Percentiles rank a stretch among this genome's conserved stretches.
phyloP scores from a whole-genome alignment of 2,113 vertebrate genomes.

The Nymphicus hollandicus region DNA sequence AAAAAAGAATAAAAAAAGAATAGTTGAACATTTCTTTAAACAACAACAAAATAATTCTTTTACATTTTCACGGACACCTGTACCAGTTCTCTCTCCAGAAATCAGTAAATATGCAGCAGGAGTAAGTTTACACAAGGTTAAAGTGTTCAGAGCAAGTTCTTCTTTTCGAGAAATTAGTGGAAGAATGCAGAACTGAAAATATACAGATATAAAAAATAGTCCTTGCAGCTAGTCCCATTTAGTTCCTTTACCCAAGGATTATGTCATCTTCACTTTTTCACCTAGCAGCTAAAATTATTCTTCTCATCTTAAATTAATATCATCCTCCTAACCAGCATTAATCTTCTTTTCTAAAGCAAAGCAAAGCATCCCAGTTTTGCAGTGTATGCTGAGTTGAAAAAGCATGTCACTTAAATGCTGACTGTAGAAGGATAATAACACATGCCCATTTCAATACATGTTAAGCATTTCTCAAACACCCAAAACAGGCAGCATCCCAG shows the following conservation, averaged over 20 bases:
- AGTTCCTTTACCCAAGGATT: neutral
- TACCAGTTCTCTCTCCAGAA: neutral
- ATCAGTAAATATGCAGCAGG: neutral
- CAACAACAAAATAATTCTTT: neutral
- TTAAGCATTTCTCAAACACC: neutral
- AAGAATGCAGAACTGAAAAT: neutral
- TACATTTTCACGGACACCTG: neutral
- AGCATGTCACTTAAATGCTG: neutral
- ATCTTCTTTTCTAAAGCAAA: constrained; percentile 36
- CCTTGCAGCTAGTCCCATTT: neutral
- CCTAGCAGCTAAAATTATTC: constrained; percentile 48
- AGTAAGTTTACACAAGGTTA: neutral
- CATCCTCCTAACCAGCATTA: constrained; percentile 5
- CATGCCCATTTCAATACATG: neutral
- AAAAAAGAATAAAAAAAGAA: neutral
- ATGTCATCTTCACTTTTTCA: constrained; percentile 20
- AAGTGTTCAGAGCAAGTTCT: neutral
- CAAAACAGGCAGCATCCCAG: neutral
- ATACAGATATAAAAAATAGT: neutral
- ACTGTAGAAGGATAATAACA: neutral
- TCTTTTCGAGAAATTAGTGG: neutral
- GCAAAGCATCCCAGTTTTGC: neutral
- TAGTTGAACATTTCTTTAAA: neutral
- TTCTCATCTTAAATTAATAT: constrained; percentile 38
- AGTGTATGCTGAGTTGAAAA: neutral